These are phyloP conservation scores for Macrotus californicus DNA, from an alignment of 2,113 vertebrate species.

Conservation along the genomic window DNA sequence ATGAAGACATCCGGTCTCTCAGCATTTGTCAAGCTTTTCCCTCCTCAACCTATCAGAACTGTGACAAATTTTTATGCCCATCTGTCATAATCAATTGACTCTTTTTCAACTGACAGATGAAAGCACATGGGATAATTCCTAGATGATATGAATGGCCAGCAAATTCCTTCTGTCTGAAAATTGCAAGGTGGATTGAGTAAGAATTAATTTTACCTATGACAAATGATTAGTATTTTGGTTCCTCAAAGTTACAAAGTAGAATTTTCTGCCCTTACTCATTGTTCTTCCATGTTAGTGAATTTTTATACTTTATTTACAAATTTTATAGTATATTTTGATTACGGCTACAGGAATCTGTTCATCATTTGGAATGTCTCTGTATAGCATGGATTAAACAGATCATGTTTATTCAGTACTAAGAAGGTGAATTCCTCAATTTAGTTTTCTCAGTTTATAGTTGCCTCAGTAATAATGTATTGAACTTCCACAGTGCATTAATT, in stretches of 20 bases:
- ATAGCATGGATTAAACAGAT: neutral
- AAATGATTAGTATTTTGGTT: neutral
- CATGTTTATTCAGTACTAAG: neutral
- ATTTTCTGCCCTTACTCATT: neutral
- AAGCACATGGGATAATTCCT: conserved; percentile 48
- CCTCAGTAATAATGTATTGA: neutral
- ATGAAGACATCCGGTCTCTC: conserved; percentile 18
- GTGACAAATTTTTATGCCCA: conserved; percentile 48
- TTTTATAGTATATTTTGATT: neutral
- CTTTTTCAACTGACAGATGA: conserved; percentile 46
- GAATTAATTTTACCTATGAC: conserved; percentile 10
- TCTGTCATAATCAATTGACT: conserved; percentile 50
- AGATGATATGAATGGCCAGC: neutral
- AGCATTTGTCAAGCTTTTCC: conserved; percentile 11
- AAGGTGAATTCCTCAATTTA: neutral
- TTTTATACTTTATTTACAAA: conserved; percentile 26
- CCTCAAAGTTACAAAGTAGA: neutral
- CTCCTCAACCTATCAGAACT: neutral
- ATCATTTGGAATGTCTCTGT: neutral
- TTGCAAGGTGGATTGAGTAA: neutral
- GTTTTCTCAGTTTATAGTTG: neutral
- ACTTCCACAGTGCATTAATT: neutral
- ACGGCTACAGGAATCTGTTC: neutral
- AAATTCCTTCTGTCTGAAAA: conserved; percentile 37
- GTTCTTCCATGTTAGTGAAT: neutral